Evolutionary conservation across 2,113 vertebrate genomes (phyloP).

Genomic region (Melanocharis versteri): DNA sequence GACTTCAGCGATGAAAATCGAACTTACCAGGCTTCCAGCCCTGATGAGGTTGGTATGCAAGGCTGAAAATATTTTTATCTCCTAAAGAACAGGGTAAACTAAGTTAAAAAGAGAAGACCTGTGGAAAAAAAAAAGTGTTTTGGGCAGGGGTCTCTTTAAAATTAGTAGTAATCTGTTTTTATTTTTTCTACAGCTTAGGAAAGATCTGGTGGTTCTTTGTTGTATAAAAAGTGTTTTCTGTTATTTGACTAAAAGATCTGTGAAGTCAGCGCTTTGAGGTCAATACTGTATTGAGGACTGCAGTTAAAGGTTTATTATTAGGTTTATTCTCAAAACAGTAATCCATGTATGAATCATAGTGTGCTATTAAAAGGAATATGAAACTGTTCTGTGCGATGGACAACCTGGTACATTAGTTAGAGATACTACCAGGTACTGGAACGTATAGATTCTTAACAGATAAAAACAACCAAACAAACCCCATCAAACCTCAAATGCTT

Average conservation of each 20-base stretch:
- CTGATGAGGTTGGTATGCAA: conserved; percentile 86
- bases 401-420: neutral
- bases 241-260: neutral
- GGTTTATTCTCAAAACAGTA: neutral
- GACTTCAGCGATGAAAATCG: conserved; percentile 93
- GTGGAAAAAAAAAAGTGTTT: neutral
- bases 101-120: neutral
- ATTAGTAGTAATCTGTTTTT: neutral
- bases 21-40: conserved; percentile 96
- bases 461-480: neutral
- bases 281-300: neutral
- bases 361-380: neutral
- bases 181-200: neutral
- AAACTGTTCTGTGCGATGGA: neutral
- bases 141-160: neutral
- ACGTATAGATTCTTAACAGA: neutral
- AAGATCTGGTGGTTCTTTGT: neutral
- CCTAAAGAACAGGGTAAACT: neutral
- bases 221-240: neutral
- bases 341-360: neutral
- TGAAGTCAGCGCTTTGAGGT: neutral
- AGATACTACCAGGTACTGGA: neutral
- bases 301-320: neutral
- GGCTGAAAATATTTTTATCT: neutral
- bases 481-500: neutral